These are phyloP conservation scores for Pseudolaguvia tuberculata DNA, from an alignment of 2,113 vertebrate genomes.

Conservation along the genomic window DNA sequence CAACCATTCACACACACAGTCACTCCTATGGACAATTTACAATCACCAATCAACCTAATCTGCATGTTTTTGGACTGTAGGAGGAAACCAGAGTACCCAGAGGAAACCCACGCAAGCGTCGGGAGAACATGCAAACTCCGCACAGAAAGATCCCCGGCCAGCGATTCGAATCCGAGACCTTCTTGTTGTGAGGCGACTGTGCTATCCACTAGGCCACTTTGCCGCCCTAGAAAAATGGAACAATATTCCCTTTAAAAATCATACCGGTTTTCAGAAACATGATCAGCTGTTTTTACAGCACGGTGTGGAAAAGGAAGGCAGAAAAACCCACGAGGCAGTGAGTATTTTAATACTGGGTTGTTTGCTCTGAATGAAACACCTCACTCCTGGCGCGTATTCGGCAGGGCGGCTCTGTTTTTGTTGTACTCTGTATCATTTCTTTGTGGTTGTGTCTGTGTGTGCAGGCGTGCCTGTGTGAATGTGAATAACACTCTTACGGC, in stretches of 20 bases:
- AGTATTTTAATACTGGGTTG: conserved; percentile 18
- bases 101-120: too few relatives aligned
- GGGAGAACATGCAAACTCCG: too few relatives aligned
- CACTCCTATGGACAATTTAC: too few relatives aligned
- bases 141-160: too few relatives aligned
- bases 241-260: neutral
- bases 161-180: too few relatives aligned
- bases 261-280: neutral
- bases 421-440: conserved; percentile 25
- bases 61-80: too few relatives aligned
- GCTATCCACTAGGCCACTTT: too few relatives aligned
- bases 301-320: neutral
- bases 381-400: conserved; percentile 5
- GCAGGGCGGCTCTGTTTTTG: conserved; percentile 1
- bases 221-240: neutral
- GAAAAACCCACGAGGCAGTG: neutral
- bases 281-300: neutral
- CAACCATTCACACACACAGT: too few relatives aligned
- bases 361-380: conserved; percentile 18
- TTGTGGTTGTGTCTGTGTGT: conserved; percentile 37
- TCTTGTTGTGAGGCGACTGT: too few relatives aligned
- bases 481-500: conserved; percentile 45
- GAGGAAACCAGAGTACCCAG: too few relatives aligned
- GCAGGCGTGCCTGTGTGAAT: conserved; percentile 25
- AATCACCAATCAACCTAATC: too few relatives aligned